Percentiles rank a stretch among this genome's conserved stretches.
Evolutionary conservation across 2,797 vertebrate species (phyloP).

Genomic region (Melopsittacus undulatus): DNA sequence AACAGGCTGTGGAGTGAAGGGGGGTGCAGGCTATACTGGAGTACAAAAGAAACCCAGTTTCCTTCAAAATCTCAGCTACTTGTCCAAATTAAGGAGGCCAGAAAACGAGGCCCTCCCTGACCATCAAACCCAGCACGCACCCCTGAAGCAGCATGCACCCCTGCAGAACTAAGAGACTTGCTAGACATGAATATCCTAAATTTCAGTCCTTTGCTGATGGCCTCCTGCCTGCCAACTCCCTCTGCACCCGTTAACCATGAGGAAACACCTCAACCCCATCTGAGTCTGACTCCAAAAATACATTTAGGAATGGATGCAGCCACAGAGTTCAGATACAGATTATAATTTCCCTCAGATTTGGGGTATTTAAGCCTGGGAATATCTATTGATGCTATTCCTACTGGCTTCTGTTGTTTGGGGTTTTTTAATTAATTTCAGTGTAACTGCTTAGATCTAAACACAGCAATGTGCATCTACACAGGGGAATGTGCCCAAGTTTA

Average conservation of each 20-base stretch:
- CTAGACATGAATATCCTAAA: neutral
- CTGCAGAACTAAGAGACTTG: neutral
- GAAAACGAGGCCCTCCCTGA: neutral
- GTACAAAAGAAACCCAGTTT: neutral
- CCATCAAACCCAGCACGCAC: too few species aligned
- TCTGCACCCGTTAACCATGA: fast-evolving
- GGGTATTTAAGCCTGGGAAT: neutral
- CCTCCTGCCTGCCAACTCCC: neutral
- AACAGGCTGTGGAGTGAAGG: neutral
- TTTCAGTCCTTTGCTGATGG: neutral
- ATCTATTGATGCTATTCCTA: neutral
- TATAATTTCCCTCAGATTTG: neutral
- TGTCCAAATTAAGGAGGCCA: neutral
- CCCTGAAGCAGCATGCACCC: too few species aligned
- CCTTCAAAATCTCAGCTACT: neutral
- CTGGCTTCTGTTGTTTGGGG: neutral
- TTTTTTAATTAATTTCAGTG: neutral
- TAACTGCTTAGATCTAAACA: neutral
- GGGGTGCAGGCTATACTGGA: neutral
- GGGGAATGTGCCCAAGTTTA: neutral
- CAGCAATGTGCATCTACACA: neutral
- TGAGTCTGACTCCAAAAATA: neutral
- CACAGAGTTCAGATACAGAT: neutral
- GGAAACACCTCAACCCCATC: neutral
- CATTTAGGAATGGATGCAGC: neutral